Evolutionary conservation across 2,888 invertebrate species (phyloP), one percentile per base, ranked within the genome.

Genomic region (Callyntrura sp.): DNA sequence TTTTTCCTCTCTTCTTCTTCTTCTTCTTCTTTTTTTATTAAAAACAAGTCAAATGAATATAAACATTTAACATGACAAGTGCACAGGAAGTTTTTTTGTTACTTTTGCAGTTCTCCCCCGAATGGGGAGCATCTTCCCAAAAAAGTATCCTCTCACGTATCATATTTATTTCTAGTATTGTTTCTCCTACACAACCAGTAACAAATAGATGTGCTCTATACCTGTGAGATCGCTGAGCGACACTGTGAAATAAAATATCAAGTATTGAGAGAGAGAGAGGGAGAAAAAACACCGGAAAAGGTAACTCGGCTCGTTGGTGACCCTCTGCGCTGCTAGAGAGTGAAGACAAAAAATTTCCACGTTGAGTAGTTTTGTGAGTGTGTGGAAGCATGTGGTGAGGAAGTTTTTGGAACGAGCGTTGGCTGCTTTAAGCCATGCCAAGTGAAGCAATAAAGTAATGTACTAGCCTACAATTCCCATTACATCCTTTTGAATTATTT

Each of bases 401-500:
- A 85, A 76, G 70, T 70, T 70, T 84, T 85, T 73, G 76, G 76
- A 85, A 73, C 85, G 48, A 62, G 28, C 78, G 48, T 28, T 62
- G 76, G 48, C 70, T 70, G 62, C 17, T 85, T 85, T 62, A 85
- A 85, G 85, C 57, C 78, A 85, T 28, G 78, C 78, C 85, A 85
- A 73, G 87, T 70, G 81, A 88, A 82, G 81, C 87, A 88, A 88
- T 88, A 88, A 88, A 82, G 87, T 88, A 88, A 86, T 86, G 79
- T 86, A 86, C 68, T 86, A 85, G 68, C 86, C 86, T 82, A 73
- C 82, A 73, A 88, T 88, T 81, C 82, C 87, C 87, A 88, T 88
- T 88, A 88, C 82, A 88, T 88, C 82, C 87, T 88, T 82, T 82
- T 88, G 87, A 88, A 88, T 88, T 88, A 88, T 88, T 88, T 88